Conservation (phyloP, 2,797 vertebrate genomes). For the Cottoperca gobio region DNA sequence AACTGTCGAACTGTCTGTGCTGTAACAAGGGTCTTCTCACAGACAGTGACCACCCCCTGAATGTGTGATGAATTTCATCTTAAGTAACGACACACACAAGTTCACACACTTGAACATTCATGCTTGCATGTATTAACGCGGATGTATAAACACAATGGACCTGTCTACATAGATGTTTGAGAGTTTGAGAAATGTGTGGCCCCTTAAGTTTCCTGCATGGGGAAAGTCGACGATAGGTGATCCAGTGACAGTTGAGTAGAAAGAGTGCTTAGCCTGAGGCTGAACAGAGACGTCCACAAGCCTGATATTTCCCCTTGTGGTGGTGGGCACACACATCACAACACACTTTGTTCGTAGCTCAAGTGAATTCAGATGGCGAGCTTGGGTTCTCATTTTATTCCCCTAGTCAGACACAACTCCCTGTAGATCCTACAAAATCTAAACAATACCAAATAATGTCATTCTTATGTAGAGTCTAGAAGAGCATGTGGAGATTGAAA, state of each 20-base stretch:
- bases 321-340: neutral
- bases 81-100: neutral
- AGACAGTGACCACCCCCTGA: slow-evolving; percentile 24
- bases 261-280: slow-evolving; percentile 13
- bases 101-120: neutral
- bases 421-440: neutral
- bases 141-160: neutral
- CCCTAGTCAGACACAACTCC: neutral
- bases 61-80: slow-evolving; percentile 11
- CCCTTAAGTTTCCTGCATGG: neutral
- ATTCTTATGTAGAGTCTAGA: neutral
- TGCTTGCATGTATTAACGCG: neutral
- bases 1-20: slow-evolving; percentile 10
- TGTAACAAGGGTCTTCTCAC: slow-evolving; percentile 10
- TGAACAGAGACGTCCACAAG: slow-evolving; percentile 17
- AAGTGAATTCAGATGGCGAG: slow-evolving; percentile 1
- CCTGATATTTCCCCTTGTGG: slow-evolving; percentile 25
- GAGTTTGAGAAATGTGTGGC: neutral
- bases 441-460: too few relatives aligned
- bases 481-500: neutral
- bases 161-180: neutral
- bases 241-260: slow-evolving; percentile 15
- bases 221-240: slow-evolving; percentile 14
- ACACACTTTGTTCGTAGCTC: neutral
- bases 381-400: neutral